Evolutionary conservation across 2,888 invertebrate species (phyloP).

Genomic region (Pristionchus fissidentatus): DNA sequence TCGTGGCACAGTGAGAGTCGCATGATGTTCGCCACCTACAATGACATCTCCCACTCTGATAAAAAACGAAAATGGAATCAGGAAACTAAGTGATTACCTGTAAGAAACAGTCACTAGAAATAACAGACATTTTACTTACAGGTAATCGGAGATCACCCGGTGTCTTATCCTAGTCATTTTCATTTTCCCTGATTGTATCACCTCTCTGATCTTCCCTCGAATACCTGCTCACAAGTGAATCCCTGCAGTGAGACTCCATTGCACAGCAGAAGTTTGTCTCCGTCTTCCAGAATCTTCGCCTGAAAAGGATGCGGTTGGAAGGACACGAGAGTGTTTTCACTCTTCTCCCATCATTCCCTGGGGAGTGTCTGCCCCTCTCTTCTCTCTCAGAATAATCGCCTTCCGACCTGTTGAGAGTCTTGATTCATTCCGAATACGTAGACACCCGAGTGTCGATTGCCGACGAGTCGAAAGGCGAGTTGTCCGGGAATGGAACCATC

Average conservation of each 20-base stretch:
- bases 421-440: slow-evolving; percentile 45
- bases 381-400: neutral
- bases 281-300: slow-evolving; percentile 46
- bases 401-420: slow-evolving; percentile 43
- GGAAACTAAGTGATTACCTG: too few species aligned
- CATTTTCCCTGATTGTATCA: too few species aligned
- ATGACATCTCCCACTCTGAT: neutral
- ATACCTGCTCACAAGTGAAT: slow-evolving; percentile 48
- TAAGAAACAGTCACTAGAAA: too few species aligned
- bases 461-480: slow-evolving; percentile 44
- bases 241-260: slow-evolving; percentile 43
- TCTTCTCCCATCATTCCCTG: neutral
- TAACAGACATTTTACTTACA: too few species aligned
- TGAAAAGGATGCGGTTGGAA: neutral
- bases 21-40: slow-evolving; percentile 45
- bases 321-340: neutral
- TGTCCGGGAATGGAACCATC: slow-evolving; percentile 36
- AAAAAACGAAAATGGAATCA: neutral
- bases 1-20: slow-evolving; percentile 26
- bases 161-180: too few species aligned
- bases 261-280: slow-evolving; percentile 43
- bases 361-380: neutral
- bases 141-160: too few species aligned
- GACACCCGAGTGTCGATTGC: slow-evolving; percentile 22
- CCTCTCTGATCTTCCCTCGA: too few species aligned